Evolutionary conservation across 2,888 invertebrate genomes (phyloP).

Genomic region (Patella pellucida): DNA sequence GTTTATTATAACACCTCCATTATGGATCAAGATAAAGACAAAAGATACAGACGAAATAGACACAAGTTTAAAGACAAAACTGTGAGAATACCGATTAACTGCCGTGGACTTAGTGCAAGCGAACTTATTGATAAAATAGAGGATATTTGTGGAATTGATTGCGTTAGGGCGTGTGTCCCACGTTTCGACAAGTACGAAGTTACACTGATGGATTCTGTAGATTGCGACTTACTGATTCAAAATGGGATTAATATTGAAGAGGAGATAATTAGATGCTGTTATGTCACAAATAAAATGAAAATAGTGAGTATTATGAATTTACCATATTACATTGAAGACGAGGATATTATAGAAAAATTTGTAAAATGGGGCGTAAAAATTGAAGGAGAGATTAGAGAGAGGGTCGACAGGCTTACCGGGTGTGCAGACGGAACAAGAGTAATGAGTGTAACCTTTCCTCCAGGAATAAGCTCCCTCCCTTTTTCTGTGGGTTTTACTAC

Average conservation of each 20-base stretch:
- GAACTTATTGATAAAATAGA: background rate
- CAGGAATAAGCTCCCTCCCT: background rate
- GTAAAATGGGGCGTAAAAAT: background rate
- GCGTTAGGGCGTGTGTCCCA: background rate
- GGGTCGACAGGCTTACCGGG: background rate
- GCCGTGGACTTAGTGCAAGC: background rate
- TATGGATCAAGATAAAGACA: too few species aligned
- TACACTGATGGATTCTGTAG: background rate
- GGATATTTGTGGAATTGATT: background rate
- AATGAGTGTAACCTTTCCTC: background rate
- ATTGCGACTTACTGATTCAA: background rate
- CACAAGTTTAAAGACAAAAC: background rate
- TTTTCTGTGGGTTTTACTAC: background rate
- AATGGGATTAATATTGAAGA: background rate
- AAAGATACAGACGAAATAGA: too few species aligned
- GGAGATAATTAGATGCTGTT: background rate
- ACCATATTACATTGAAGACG: background rate
- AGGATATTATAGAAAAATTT: background rate
- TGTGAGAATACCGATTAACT: background rate
- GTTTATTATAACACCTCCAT: too few species aligned
- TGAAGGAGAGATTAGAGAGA: background rate
- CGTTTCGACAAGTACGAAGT: background rate
- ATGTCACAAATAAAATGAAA: background rate
- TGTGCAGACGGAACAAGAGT: background rate
- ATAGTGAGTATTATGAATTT: background rate